These are phyloP conservation scores for Drosophila neocordata DNA, from an alignment of 1,140 invertebrate species.

Conservation along the genomic window DNA sequence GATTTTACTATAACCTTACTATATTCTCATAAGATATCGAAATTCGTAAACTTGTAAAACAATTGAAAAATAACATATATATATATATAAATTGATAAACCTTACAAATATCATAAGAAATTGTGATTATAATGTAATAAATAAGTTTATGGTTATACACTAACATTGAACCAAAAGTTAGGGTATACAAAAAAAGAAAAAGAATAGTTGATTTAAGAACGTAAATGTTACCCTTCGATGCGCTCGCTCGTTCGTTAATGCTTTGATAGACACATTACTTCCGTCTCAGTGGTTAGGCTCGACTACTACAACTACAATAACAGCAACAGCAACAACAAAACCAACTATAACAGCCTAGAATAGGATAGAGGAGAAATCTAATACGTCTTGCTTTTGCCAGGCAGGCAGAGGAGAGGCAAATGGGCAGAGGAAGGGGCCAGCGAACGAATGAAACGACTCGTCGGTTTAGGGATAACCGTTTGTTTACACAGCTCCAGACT, in stretches of 20 bases:
- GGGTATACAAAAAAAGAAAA: slow-evolving; percentile 10
- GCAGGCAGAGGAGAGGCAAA: background rate
- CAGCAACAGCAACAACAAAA: slow-evolving; percentile 3
- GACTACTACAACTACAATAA: slow-evolving; percentile 33
- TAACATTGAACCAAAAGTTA: no score
- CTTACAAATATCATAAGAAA: no score
- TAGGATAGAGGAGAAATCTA: slow-evolving; percentile 57
- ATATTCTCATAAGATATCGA: no score
- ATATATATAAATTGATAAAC: no score
- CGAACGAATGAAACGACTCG: slow-evolving; percentile 29
- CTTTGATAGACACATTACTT: slow-evolving; percentile 81
- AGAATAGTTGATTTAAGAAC: slow-evolving; percentile 29
- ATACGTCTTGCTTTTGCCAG: slow-evolving; percentile 62
- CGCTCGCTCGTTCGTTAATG: slow-evolving; percentile 63
- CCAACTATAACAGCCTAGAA: background rate
- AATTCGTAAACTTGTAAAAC: no score
- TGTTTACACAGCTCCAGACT: slow-evolving; percentile 66
- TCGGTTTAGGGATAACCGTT: slow-evolving; percentile 66
- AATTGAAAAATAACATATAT: no score
- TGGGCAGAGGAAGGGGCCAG: background rate
- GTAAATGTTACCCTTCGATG: slow-evolving; percentile 44
- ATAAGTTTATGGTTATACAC: no score
- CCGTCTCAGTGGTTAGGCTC: slow-evolving; percentile 78
- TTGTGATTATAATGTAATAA: no score
- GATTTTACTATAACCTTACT: no score